Conservation (phyloP, 2,113 vertebrate genomes). For the Tragelaphus scriptus region DNA sequence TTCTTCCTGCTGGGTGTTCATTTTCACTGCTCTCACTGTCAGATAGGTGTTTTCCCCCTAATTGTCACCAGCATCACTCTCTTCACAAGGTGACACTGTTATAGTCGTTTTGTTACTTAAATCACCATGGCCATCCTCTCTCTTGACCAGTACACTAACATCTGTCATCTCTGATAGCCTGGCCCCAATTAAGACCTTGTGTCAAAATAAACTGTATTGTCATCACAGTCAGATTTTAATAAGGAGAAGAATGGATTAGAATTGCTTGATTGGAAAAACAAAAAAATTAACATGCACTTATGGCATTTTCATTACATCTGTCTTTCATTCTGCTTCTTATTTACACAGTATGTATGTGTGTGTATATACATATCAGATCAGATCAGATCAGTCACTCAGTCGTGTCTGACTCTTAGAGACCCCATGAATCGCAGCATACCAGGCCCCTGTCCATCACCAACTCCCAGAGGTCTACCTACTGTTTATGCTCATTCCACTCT, state of each 20-base stretch:
- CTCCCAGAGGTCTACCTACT: background rate
- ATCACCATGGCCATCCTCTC: background rate
- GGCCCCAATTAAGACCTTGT: background rate
- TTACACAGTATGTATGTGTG: accelerated
- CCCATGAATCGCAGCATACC: too few species aligned
- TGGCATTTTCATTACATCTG: background rate
- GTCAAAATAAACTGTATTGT: background rate
- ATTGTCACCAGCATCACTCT: background rate
- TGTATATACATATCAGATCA: too few species aligned
- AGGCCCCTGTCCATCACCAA: too few species aligned
- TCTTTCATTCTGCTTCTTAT: background rate
- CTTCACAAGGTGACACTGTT: constrained; percentile 18
- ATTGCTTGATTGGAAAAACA: background rate
- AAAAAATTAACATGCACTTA: background rate
- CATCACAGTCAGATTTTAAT: background rate
- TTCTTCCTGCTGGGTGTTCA: background rate
- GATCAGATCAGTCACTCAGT: too few species aligned
- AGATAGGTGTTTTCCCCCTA: background rate
- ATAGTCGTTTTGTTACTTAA: background rate
- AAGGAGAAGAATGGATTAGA: background rate
- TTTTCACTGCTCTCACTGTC: background rate
- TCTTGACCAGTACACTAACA: background rate
- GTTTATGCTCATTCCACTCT: background rate
- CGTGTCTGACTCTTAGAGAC: too few species aligned
- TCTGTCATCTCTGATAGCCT: background rate